Evolutionary conservation across 1,140 invertebrate species (phyloP), one percentile per base, ranked within the genome.

Genomic region (Phocides pigmalion): DNA sequence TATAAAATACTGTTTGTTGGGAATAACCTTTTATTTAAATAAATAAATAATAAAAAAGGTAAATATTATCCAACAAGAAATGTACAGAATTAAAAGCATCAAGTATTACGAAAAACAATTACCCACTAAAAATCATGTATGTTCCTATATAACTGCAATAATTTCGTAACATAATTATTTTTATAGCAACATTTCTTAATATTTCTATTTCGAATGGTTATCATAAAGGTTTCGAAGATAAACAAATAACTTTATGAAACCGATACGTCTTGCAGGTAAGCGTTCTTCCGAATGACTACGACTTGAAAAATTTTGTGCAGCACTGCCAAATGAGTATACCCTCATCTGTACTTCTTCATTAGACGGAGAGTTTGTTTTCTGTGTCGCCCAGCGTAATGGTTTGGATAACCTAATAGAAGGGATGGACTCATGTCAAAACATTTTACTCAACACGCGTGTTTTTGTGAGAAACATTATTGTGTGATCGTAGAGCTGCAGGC

Each of bases 311-410:
- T 67, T 59, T 22, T 62, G 64, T 1, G 62, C 62, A 17, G 59
- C 50, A 56, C 79, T 87, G 4, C 82, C 78, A 16, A 84, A 89
- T 0, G 84, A 88, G 47, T 88, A 76, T 1, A 84, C 74, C 58
- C 80, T 76, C 41, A 89, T 73, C 66, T 87, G 79, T 4, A 83
- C 51, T 66, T 89, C 87, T 68, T 89, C 87, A 11, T 62, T 46
- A 8, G 87, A 85, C n/a, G 87, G 79, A 4, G 81, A 84, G 53
- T 73, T 80, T 0, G 79, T 87, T 70, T 87, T 89, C 56, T 89
- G 87, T 2, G 84, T 74, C 4, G 76, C 84, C 84, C 84, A 87
- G 5, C 87, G 82, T 22, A 87, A 56, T 4, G 87, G 87, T 66
- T 89, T 89, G n/a, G 87, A 81, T 70, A 89, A 70, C 50, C 86